Evolutionary conservation across 2,888 invertebrate species (phyloP).

Genomic region (Heliconius ismenius): DNA sequence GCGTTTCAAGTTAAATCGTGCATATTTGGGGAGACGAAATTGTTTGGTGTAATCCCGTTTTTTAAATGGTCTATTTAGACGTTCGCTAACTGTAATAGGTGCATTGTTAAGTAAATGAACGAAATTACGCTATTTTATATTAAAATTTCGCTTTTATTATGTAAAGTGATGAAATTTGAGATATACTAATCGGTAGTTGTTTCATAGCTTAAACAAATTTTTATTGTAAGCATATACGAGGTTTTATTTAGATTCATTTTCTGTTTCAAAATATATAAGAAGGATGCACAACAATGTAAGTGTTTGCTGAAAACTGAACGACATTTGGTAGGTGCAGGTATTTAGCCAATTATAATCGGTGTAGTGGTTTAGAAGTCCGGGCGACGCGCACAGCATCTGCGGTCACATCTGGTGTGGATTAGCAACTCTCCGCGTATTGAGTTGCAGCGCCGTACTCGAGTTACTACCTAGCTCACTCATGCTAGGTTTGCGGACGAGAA

Average conservation of each 20-base stretch:
- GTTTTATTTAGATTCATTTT: not conserved
- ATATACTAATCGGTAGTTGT: slow-evolving; percentile 8
- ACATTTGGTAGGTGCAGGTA: slow-evolving; percentile 71
- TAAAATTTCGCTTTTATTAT: slow-evolving; percentile 40
- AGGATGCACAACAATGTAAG: slow-evolving; percentile 7
- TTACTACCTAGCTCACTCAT: slow-evolving; percentile 58
- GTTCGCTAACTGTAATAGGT: slow-evolving; percentile 66
- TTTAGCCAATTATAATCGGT: slow-evolving; percentile 72
- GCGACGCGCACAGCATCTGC: slow-evolving; percentile 51
- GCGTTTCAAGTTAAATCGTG: slow-evolving; percentile 80
- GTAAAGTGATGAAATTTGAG: slow-evolving; percentile 30
- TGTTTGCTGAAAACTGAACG: slow-evolving; percentile 42
- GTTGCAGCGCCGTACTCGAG: slow-evolving; percentile 65
- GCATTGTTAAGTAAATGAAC: slow-evolving; percentile 73
- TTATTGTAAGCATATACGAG: not conserved
- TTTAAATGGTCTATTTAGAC: slow-evolving; percentile 76
- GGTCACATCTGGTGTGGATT: slow-evolving; percentile 69
- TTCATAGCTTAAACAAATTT: not conserved
- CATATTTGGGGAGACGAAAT: slow-evolving; percentile 64
- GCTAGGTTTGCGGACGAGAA: slow-evolving; percentile 58
- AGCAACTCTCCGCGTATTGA: slow-evolving; percentile 62
- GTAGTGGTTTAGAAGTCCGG: slow-evolving; percentile 79
- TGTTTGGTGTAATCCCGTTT: slow-evolving; percentile 66
- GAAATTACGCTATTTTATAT: slow-evolving; percentile 55
- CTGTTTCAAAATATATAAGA: not conserved